A percentile compares a stretch with the other conserved stretches of the same genome.
Conservation (phyloP, 2,113 vertebrate genomes). For the Phalacrocorax pelagicus region DNA sequence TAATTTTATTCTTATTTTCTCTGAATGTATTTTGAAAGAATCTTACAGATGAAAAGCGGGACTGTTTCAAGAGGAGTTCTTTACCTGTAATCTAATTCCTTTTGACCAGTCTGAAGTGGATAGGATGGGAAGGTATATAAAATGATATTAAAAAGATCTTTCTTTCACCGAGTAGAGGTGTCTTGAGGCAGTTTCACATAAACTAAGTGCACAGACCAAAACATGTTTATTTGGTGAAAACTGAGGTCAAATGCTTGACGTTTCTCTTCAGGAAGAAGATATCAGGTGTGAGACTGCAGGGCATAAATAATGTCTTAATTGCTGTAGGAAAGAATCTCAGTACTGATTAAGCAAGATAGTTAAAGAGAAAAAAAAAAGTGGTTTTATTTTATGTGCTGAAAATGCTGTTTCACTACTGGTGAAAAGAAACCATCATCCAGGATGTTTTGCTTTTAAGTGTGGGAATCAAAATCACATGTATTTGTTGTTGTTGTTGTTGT, state of each 20-base stretch:
- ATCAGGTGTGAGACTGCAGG: neutral
- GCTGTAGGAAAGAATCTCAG: neutral
- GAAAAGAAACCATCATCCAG: neutral
- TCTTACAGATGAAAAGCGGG: neutral
- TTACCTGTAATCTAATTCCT: neutral
- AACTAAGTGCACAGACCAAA: neutral
- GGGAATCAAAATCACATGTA: neutral
- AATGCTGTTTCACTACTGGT: neutral
- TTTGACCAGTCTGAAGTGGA: neutral
- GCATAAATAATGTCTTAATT: neutral
- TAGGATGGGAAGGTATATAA: neutral
- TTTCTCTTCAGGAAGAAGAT: neutral
- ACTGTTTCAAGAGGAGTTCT: neutral
- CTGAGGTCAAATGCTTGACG: neutral
- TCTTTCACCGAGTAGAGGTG: neutral
- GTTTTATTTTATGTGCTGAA: neutral
- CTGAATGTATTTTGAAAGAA: neutral
- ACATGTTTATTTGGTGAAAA: neutral
- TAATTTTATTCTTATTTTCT: neutral
- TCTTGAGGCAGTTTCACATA: neutral
- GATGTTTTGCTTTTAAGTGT: neutral
- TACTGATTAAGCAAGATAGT: neutral
- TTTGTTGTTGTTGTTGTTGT: neutral
- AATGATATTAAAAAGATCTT: neutral
- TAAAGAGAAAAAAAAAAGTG: neutral